These are phyloP conservation scores for Pygoscelis adeliae DNA, from an alignment of 2,113 vertebrate species.

Conservation along the genomic window DNA sequence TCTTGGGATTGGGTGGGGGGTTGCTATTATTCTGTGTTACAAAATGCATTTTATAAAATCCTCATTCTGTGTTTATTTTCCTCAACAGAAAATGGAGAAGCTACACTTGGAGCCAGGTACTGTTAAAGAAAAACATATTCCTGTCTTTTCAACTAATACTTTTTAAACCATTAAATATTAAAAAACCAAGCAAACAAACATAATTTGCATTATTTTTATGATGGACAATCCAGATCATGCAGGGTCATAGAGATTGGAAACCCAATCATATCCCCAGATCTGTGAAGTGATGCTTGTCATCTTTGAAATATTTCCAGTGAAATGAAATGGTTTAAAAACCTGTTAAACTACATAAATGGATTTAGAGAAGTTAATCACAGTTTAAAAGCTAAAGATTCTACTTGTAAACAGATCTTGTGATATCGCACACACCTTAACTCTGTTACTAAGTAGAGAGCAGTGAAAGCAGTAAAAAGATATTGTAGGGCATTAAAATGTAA, in stretches of 20 bases:
- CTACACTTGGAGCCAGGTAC: slow-evolving; percentile 89
- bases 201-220: slow-evolving; percentile 65
- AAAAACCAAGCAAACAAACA: slow-evolving; percentile 35
- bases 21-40: neutral
- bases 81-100: slow-evolving; percentile 80
- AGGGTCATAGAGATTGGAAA: slow-evolving; percentile 86
- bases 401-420: slow-evolving; percentile 80
- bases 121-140: slow-evolving; percentile 74
- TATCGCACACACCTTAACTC: slow-evolving; percentile 65
- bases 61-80: neutral
- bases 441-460: slow-evolving; percentile 50
- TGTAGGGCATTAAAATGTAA: slow-evolving; percentile 55
- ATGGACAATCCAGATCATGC: slow-evolving; percentile 67
- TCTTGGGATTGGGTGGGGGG: neutral
- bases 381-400: slow-evolving; percentile 28
- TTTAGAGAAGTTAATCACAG: slow-evolving; percentile 38
- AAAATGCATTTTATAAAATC: neutral
- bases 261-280: slow-evolving; percentile 82
- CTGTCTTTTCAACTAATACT: slow-evolving; percentile 65
- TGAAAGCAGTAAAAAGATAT: slow-evolving; percentile 60
- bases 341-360: slow-evolving; percentile 47
- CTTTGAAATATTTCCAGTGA: slow-evolving; percentile 36
- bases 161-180: slow-evolving; percentile 71
- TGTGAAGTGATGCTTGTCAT: slow-evolving; percentile 66
- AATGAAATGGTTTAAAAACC: slow-evolving; percentile 56